Conservation (phyloP, 2,113 vertebrate genomes). For the Toxotes chatareus region DNA sequence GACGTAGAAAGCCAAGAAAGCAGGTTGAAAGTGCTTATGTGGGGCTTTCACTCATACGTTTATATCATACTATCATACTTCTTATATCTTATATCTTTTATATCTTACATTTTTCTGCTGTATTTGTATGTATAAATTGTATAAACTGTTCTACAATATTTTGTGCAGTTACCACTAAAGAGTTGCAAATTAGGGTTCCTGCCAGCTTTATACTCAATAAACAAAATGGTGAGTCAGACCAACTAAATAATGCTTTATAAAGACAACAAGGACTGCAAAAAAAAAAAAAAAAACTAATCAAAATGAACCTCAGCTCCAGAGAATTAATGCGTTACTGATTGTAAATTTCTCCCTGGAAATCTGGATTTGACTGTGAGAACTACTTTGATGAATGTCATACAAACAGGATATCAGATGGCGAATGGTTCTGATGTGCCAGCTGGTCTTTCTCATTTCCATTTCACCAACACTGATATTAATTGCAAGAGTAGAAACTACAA, state of each 20-base stretch:
- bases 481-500: conserved; percentile 51
- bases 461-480: conserved; percentile 38
- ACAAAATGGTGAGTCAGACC: background rate
- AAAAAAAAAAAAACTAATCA: too few species aligned
- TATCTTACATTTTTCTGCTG: too few species aligned
- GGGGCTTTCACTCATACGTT: background rate
- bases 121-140: too few species aligned
- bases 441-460: conserved; percentile 25
- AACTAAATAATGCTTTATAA: background rate
- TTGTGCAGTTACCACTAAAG: background rate
- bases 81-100: background rate
- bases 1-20: background rate
- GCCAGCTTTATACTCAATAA: background rate
- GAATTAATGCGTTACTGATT: background rate
- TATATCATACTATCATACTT: too few species aligned
- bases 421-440: conserved; percentile 1
- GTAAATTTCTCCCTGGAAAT: background rate
- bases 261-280: background rate
- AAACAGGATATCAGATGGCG: background rate
- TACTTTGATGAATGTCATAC: background rate
- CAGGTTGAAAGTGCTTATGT: background rate
- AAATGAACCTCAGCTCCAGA: background rate
- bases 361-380: background rate
- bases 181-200: background rate
- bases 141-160: background rate